Evolutionary conservation across 1,140 invertebrate genomes (phyloP), one percentile per base, ranked within the genome.

Genomic region (Drosophila sturtevanti): DNA sequence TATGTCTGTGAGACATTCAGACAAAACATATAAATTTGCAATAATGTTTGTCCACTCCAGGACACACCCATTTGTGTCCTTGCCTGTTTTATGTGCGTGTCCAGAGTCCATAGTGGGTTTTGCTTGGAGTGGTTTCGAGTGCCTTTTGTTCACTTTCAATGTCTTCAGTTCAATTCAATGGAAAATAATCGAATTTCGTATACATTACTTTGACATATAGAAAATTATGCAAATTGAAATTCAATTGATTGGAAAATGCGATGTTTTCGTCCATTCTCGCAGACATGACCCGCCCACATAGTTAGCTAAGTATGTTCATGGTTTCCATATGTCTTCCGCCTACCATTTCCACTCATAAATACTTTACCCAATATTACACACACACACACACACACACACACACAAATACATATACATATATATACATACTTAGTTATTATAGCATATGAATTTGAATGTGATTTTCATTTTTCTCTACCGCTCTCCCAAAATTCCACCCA

Each of bases 171-270:
- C 84, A 89, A 84, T 89, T 89, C 79, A 84, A 89, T 84, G 80
- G 85, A 89, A 87, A 89, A 89, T 89, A 89, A 89, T 89, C 85
- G 84, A 89, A 80, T 89, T 89, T 79, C 66, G 87, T 75, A 89
- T 71, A 84, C 84, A 89, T 89, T 89, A 89, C 84, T 72, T 84
- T 89, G 79, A 80, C 84, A 89, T 89, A 84, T 44, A 66, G 77
- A 69, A 89, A 89, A 89, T 89, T 89, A 89, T 89, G 84, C 84
- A 89, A 89, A 89, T 89, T 89, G 84, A 77, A 89, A 82, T 89
- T 89, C 84, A 89, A 89, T 89, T 89, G 84, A 89, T 89, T 89
- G 84, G 84, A 89, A 89, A 89, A 89, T 89, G 70, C 77, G 70
- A 77, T 70, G 61, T 72, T 69, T 74, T 59, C 67, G 63, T 63